Conservation (phyloP, 64 coral and sea anemone species). For the Montipora capricornis region DNA sequence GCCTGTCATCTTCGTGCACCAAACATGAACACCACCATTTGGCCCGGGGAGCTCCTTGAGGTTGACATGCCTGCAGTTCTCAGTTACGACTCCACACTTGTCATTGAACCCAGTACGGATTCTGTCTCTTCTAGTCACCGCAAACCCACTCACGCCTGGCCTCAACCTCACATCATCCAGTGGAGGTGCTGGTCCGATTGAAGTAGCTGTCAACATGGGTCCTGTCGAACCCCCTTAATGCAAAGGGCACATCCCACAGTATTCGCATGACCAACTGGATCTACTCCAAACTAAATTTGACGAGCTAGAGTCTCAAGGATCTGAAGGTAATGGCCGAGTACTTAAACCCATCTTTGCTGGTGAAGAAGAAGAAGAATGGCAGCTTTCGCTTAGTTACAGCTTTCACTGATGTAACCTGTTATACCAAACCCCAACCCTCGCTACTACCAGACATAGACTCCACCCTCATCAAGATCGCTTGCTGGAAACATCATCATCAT, state of each 20-base stretch:
- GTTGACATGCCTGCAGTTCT: too few relatives aligned
- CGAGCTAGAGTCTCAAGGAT: too few relatives aligned
- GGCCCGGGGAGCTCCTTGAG: too few relatives aligned
- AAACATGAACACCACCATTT: too few relatives aligned
- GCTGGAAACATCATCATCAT: neutral
- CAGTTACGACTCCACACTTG: neutral
- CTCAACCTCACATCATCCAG: constrained; percentile 48
- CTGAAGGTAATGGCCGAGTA: neutral
- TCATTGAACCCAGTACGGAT: neutral
- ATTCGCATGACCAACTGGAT: too few relatives aligned
- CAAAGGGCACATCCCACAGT: neutral
- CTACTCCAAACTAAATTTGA: too few relatives aligned
- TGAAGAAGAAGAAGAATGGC: neutral
- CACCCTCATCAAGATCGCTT: neutral
- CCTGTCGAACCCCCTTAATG: too few relatives aligned
- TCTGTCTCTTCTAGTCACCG: constrained; percentile 14
- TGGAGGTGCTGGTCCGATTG: too few relatives aligned
- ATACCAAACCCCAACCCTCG: neutral
- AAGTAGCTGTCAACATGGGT: too few relatives aligned
- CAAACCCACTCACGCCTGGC: constrained; percentile 40
- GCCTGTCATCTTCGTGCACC: too few relatives aligned
- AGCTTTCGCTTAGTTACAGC: neutral
- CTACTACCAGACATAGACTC: neutral
- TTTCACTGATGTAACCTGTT: neutral
- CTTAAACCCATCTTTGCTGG: neutral